Conservation (phyloP, 2,797 vertebrate species). For the Cossypha niveicapilla region DNA sequence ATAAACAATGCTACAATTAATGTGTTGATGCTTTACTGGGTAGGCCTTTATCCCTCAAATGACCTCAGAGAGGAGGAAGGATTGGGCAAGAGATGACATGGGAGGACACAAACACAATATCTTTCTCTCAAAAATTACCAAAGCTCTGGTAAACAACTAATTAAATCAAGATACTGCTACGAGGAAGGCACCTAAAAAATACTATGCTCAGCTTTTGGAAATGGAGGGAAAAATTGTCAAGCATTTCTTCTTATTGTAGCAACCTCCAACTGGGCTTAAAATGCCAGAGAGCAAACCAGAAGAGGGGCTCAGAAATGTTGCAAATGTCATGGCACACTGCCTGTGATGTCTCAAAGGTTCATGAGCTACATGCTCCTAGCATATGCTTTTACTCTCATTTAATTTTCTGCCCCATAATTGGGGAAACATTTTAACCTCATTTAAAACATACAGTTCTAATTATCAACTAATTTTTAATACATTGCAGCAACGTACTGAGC, state of each 20-base stretch:
- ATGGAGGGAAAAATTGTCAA: neutral
- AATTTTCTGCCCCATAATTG: neutral
- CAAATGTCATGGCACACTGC: neutral
- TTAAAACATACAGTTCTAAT: neutral
- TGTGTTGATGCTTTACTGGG: conserved; percentile 11
- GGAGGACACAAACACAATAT: neutral
- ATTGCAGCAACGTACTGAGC: neutral
- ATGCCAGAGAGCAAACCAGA: neutral
- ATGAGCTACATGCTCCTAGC: neutral
- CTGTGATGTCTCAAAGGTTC: neutral
- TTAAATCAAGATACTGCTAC: neutral
- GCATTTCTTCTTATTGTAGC: neutral
- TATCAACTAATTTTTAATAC: neutral
- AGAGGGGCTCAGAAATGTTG: neutral
- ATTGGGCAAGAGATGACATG: neutral
- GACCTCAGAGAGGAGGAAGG: neutral
- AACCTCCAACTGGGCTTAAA: neutral
- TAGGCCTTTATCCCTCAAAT: conserved; percentile 30
- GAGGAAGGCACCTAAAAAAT: neutral
- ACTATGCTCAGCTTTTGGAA: neutral
- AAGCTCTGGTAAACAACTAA: neutral
- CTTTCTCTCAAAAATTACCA: conserved; percentile 12
- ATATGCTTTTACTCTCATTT: neutral
- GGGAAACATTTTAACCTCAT: neutral
- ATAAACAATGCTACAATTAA: conserved; percentile 7